phyloP scores from a whole-genome alignment of 2,888 invertebrate species.

The Palloptera scutellata region DNA sequence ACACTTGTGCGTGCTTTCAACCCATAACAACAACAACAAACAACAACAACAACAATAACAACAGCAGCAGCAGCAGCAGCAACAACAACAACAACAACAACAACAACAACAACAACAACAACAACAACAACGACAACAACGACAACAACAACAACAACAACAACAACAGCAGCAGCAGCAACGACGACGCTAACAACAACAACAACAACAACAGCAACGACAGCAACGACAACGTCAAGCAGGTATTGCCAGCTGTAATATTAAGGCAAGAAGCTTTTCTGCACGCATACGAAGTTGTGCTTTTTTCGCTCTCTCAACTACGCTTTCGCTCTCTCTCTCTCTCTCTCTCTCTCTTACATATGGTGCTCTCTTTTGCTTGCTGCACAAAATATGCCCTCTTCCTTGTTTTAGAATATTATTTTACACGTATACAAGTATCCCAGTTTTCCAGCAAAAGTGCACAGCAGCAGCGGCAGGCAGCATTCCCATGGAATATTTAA shows the following conservation, averaged over 20 bases:
- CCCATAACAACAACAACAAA: slow-evolving; percentile 12
- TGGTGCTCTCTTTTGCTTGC: not conserved
- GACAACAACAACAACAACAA: slow-evolving; percentile 16
- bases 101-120: not conserved
- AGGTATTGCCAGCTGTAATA: not conserved
- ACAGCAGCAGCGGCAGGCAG: not conserved
- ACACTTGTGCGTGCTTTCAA: slow-evolving; percentile 28
- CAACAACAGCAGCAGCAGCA: slow-evolving; percentile 7
- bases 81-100: not conserved
- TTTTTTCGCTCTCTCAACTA: not conserved
- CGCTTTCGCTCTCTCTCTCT: not conserved
- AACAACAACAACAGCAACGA: slow-evolving; percentile 8
- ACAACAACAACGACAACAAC: slow-evolving; percentile 1
- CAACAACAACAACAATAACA: not conserved
- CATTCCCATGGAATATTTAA: too few relatives aligned
- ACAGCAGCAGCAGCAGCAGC: slow-evolving; percentile 5
- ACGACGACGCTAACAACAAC: not conserved
- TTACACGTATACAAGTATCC: not conserved
- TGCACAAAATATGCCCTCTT: not conserved
- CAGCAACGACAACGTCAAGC: not conserved
- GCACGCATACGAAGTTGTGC: not conserved
- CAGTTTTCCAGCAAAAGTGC: not conserved
- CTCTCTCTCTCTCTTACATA: not conserved
- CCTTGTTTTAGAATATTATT: not conserved
- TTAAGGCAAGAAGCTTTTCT: not conserved